phyloP scores from a whole-genome alignment of 2,888 invertebrate genomes.

The Toxonevra muliebris region DNA sequence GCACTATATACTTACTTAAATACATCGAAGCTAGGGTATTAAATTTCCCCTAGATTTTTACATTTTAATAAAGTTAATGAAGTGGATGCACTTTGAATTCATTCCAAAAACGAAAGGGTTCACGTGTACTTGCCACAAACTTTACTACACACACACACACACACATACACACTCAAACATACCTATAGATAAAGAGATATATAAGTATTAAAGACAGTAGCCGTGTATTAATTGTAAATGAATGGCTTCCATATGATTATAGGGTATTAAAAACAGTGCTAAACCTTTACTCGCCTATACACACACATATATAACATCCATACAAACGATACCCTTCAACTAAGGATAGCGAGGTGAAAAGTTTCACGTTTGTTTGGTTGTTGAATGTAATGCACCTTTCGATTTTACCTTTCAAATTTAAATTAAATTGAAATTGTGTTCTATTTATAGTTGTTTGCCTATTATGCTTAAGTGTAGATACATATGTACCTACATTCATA shows the following conservation, averaged over 20 bases:
- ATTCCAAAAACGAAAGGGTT: not conserved
- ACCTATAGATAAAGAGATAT: too few species aligned
- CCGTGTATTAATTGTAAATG: too few species aligned
- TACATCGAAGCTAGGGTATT: not conserved
- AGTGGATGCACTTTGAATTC: conserved; percentile 20
- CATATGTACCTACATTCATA: not conserved
- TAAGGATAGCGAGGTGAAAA: too few species aligned
- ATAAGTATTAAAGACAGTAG: too few species aligned
- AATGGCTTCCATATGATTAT: too few species aligned
- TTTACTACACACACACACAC: too few species aligned
- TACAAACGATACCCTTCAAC: too few species aligned
- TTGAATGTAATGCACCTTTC: not conserved
- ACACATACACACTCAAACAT: too few species aligned
- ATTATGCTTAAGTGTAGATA: not conserved
- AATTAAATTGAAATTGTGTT: not conserved
- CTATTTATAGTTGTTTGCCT: too few species aligned
- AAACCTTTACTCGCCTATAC: too few species aligned
- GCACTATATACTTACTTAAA: not conserved
- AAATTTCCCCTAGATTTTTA: not conserved
- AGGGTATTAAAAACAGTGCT: too few species aligned
- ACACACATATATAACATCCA: too few species aligned
- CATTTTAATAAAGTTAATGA: conserved; percentile 18
- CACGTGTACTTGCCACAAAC: not conserved
- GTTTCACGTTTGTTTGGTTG: not conserved
- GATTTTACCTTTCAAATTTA: not conserved